Evolutionary conservation across 2,113 vertebrate species (phyloP).

Genomic region (Callionymus lyra): DNA sequence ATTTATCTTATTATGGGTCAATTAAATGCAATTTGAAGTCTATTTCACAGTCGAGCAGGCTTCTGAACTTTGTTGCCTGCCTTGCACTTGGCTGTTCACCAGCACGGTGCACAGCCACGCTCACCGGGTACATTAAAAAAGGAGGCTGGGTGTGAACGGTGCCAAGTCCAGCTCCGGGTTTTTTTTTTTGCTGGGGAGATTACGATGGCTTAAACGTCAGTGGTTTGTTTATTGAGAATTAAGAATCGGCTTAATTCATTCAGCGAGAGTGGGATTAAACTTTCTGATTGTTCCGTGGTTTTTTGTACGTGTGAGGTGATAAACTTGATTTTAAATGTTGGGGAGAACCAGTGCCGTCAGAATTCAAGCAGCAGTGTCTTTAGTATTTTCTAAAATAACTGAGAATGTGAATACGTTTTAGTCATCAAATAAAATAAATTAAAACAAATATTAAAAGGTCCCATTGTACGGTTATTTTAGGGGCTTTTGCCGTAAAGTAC

Average conservation of each 20-base stretch:
- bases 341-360: no score
- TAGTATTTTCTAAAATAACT: no score
- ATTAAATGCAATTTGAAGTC: constrained; percentile 49
- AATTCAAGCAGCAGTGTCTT: no score
- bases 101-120: constrained; percentile 4
- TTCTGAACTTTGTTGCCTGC: constrained; percentile 32
- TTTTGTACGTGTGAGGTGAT: no score
- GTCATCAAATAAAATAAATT: no score
- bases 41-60: constrained; percentile 54
- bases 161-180: constrained; percentile 9
- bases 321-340: no score
- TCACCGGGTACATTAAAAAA: constrained; percentile 12
- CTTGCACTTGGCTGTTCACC: constrained; percentile 25
- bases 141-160: background rate
- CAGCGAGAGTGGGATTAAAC: background rate
- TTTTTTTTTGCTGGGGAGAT: constrained; percentile 1
- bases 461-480: no score
- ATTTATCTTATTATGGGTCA: constrained; percentile 43
- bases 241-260: no score
- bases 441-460: no score
- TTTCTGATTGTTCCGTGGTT: background rate
- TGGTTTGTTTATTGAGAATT: constrained; percentile 5
- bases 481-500: no score
- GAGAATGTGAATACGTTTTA: no score
- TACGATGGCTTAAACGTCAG: no score